These are phyloP conservation scores for Gadopsis marmoratus DNA, from an alignment of 2,797 vertebrate genomes.

Conservation along the genomic window DNA sequence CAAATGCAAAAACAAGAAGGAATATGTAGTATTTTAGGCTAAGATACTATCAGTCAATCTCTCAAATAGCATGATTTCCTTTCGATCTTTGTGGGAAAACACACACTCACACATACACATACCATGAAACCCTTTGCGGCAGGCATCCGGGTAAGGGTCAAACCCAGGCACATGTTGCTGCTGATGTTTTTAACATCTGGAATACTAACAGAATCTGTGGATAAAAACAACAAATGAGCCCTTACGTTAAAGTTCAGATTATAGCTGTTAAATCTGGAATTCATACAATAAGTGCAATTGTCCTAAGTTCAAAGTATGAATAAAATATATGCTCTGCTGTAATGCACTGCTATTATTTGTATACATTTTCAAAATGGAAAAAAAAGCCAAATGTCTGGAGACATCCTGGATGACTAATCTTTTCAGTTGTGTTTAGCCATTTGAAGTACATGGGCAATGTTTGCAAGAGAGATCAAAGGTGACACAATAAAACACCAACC, in stretches of 20 bases:
- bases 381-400: neutral
- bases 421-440: slow-evolving; percentile 1
- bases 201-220: slow-evolving; percentile 87
- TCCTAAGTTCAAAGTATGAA: neutral
- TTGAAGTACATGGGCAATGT: slow-evolving; percentile 11
- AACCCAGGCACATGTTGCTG: slow-evolving; percentile 89
- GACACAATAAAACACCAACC: slow-evolving; percentile 16
- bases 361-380: no score
- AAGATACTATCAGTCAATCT: neutral
- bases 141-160: slow-evolving; percentile 88
- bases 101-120: slow-evolving; percentile 49
- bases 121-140: slow-evolving; percentile 87
- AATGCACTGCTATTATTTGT: neutral
- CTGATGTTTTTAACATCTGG: slow-evolving; percentile 88
- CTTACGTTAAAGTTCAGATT: neutral
- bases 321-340: neutral
- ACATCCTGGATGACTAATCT: neutral
- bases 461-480: slow-evolving; percentile 22
- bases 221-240: slow-evolving; percentile 12
- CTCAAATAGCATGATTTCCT: neutral
- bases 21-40: neutral
- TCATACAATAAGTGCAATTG: neutral
- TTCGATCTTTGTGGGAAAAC: neutral
- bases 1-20: neutral
- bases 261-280: neutral